Conservation (phyloP, 2,797 vertebrate genomes). For the Pseudochromis fuscus region DNA sequence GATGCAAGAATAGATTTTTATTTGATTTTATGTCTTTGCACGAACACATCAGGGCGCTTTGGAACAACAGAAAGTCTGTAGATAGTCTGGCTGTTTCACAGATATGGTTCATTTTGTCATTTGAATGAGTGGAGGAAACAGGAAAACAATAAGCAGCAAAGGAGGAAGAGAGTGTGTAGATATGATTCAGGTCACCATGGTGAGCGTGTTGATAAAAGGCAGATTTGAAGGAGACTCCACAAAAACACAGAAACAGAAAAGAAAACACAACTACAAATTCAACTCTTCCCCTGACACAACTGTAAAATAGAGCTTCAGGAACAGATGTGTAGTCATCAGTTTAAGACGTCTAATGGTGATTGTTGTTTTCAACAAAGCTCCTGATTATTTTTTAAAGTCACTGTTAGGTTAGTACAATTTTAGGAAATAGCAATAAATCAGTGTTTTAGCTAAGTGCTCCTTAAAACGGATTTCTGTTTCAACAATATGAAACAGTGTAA, state of each 20-base stretch:
- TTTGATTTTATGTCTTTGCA: too few species aligned
- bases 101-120: conserved; percentile 45
- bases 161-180: conserved; percentile 56
- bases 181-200: conserved; percentile 28
- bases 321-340: too few species aligned
- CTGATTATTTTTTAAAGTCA: too few species aligned
- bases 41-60: conserved; percentile 16
- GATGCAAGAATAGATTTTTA: too few species aligned
- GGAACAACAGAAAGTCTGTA: conserved; percentile 30
- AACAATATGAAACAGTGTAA: too few species aligned
- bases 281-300: neutral
- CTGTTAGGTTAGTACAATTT: neutral
- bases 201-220: conserved; percentile 52
- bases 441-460: neutral
- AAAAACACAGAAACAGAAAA: neutral
- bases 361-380: too few species aligned
- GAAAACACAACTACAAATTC: conserved; percentile 6
- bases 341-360: too few species aligned
- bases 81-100: conserved; percentile 27
- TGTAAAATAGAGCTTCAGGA: too few species aligned
- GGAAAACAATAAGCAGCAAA: conserved; percentile 66
- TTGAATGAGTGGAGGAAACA: conserved; percentile 64
- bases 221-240: conserved; percentile 45
- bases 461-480: too few species aligned
- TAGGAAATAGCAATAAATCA: neutral